Percentiles rank a stretch among this genome's conserved stretches.
Evolutionary conservation across 2,797 vertebrate species (phyloP).

Genomic region (Numenius phaeopus): DNA sequence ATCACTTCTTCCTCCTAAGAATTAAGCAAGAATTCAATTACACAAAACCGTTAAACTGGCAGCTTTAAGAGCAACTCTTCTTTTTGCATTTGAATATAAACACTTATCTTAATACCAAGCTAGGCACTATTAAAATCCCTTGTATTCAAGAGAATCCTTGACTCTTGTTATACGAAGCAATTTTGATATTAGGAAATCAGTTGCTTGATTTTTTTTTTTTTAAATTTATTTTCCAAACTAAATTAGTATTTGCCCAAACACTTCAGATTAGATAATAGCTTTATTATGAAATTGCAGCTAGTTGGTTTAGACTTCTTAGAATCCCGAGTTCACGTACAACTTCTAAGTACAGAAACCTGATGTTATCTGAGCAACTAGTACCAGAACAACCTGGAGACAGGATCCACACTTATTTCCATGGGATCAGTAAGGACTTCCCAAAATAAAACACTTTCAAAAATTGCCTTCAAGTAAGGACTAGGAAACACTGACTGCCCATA

Average conservation of each 20-base stretch:
- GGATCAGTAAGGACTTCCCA: not conserved
- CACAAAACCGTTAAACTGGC: slow-evolving; percentile 36
- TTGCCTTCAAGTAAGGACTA: not conserved
- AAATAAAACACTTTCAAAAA: not conserved
- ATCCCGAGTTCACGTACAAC: not conserved
- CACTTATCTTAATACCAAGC: slow-evolving; percentile 44
- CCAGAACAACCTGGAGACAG: not conserved
- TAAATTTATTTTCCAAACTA: slow-evolving; percentile 23
- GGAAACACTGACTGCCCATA: not conserved
- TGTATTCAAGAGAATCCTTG: slow-evolving; percentile 60
- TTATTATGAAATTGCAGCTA: slow-evolving; percentile 24
- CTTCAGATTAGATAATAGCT: slow-evolving; percentile 19
- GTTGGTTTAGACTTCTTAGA: not conserved
- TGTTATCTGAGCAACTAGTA: not conserved
- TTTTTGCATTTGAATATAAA: slow-evolving; percentile 36
- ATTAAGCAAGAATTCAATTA: slow-evolving; percentile 72
- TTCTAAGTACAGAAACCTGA: no score
- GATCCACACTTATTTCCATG: fast-evolving
- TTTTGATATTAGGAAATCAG: slow-evolving; percentile 57
- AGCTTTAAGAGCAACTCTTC: slow-evolving; percentile 47
- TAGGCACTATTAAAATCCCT: slow-evolving; percentile 31
- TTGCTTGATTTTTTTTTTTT: slow-evolving; percentile 49
- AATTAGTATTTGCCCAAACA: slow-evolving; percentile 47
- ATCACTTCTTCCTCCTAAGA: slow-evolving; percentile 39
- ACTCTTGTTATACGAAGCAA: slow-evolving; percentile 60